Percentiles rank a stretch among this genome's conserved stretches.
Conservation (phyloP, 1,140 invertebrate genomes). For the Solenopsis fugax region DNA sequence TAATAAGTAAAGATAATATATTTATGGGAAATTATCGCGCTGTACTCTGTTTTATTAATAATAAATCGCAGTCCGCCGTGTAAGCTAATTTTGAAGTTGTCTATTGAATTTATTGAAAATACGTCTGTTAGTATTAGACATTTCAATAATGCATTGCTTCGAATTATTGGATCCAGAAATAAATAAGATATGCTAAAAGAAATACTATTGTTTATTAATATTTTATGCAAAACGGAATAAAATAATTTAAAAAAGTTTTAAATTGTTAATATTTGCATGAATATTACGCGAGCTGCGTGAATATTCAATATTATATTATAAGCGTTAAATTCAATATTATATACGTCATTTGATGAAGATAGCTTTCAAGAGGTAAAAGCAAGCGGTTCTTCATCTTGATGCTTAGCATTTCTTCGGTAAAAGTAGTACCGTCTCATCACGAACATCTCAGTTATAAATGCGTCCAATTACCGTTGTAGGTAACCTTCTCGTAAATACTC, state of each 20-base stretch:
- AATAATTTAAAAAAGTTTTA: background rate
- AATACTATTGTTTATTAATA: background rate
- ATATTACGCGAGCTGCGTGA: background rate
- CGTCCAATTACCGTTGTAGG: constrained; percentile 27
- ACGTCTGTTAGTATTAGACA: background rate
- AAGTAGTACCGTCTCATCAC: constrained; percentile 17
- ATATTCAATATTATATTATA: background rate
- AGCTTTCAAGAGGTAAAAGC: background rate
- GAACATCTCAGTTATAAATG: constrained; percentile 44
- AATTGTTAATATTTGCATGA: background rate
- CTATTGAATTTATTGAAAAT: background rate
- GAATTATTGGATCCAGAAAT: background rate
- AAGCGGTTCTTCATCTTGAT: background rate
- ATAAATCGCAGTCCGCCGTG: too few relatives aligned
- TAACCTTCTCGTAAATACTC: constrained; percentile 34
- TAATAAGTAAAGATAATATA: background rate
- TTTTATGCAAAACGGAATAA: background rate
- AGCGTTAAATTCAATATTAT: too few relatives aligned
- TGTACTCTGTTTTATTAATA: background rate
- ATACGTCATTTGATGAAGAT: background rate
- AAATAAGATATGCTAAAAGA: background rate
- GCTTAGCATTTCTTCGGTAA: constrained; percentile 24
- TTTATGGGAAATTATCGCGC: background rate
- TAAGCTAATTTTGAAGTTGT: background rate
- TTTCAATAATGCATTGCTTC: background rate